A percentile compares a stretch with the other conserved stretches of the same genome.
These are phyloP conservation scores for Drosophila persimilis DNA, from an alignment of 1,140 invertebrate species.

Conservation along the genomic window DNA sequence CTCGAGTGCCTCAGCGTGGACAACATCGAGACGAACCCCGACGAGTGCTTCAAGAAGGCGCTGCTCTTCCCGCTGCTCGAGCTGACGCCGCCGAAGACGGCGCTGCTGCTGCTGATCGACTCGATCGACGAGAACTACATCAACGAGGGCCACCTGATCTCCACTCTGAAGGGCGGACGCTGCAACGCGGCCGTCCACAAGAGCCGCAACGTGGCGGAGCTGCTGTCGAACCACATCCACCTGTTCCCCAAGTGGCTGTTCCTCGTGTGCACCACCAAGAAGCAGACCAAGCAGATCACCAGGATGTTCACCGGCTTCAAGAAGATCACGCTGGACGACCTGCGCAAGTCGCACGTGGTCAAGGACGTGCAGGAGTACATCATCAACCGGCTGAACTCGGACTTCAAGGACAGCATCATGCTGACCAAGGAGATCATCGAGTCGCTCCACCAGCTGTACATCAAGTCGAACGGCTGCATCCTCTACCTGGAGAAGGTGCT, in stretches of 20 bases:
- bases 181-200: conserved; percentile 83
- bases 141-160: conserved; percentile 81
- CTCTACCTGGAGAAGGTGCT: conserved; percentile 96
- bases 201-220: conserved; percentile 90
- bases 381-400: conserved; percentile 93
- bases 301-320: conserved; percentile 97
- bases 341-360: conserved; percentile 93
- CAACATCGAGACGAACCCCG: conserved; percentile 91
- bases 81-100: conserved; percentile 91
- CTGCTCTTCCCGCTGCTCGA: conserved; percentile 94
- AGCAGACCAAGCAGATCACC: conserved; percentile 93
- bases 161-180: conserved; percentile 82
- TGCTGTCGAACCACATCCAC: conserved; percentile 94
- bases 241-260: conserved; percentile 97
- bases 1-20: conserved; percentile 84
- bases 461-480: conserved; percentile 98
- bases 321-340: conserved; percentile 95
- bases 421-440: conserved; percentile 91
- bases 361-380: conserved; percentile 98
- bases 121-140: conserved; percentile 92
- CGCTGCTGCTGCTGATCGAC: conserved; percentile 94
- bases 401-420: conserved; percentile 84
- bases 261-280: conserved; percentile 94
- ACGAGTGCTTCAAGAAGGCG: conserved; percentile 95
- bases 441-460: conserved; percentile 96